Conservation (phyloP, 2,888 invertebrate species). For the Schizaphis graminum region DNA sequence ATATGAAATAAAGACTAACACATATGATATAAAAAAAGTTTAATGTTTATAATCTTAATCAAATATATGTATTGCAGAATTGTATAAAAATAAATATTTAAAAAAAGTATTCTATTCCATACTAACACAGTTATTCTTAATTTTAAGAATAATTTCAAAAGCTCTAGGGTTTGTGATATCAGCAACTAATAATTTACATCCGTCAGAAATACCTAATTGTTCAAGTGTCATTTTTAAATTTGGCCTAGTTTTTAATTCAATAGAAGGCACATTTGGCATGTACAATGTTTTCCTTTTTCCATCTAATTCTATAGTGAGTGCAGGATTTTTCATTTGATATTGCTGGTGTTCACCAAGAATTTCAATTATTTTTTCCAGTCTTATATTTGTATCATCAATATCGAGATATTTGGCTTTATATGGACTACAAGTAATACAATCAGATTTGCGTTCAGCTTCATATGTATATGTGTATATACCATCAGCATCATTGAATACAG, state of each 20-base stretch:
- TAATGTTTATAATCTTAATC: not conserved
- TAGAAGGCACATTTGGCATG: conserved; percentile 91
- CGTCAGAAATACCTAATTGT: conserved; percentile 88
- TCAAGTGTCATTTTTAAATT: conserved; percentile 89
- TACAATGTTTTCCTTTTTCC: conserved; percentile 93
- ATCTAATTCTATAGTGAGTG: conserved; percentile 84
- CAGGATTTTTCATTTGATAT: conserved; percentile 93
- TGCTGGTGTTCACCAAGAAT: conserved; percentile 81
- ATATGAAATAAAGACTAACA: not conserved
- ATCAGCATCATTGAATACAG: conserved; percentile 95
- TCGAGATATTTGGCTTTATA: conserved; percentile 73
- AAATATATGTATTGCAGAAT: conserved; percentile 1
- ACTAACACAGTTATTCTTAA: conserved; percentile 57
- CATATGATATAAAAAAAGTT: not conserved
- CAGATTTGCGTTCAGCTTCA: conserved; percentile 87
- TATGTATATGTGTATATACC: conserved; percentile 97
- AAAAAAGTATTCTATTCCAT: conserved; percentile 42
- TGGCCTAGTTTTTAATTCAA: conserved; percentile 88
- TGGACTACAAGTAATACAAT: conserved; percentile 91
- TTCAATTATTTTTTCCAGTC: conserved; percentile 86
- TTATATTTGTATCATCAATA: conserved; percentile 77
- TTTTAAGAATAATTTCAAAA: conserved; percentile 78
- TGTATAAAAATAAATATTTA: not conserved
- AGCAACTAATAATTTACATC: conserved; percentile 89
- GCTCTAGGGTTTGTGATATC: conserved; percentile 92